Conservation (phyloP, 2,797 vertebrate species). For the Argya squamiceps region DNA sequence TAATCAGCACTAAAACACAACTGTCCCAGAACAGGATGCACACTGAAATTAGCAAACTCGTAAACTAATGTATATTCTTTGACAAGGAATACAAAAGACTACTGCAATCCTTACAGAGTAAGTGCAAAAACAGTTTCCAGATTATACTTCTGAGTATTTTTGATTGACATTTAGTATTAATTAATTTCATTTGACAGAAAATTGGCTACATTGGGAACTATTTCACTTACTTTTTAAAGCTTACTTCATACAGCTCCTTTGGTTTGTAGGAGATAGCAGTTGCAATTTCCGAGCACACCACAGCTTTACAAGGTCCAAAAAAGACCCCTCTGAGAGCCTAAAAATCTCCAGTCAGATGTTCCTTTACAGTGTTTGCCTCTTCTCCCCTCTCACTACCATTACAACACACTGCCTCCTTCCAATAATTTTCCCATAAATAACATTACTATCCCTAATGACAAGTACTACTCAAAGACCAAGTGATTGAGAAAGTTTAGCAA, state of each 20-base stretch:
- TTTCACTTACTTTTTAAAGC: background rate
- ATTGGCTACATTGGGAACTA: background rate
- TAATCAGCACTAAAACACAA: background rate
- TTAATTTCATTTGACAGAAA: background rate
- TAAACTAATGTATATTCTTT: background rate
- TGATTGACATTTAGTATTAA: background rate
- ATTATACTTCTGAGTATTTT: background rate
- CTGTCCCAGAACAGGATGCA: background rate
- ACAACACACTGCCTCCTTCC: background rate
- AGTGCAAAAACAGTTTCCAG: background rate
- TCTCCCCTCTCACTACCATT: background rate
- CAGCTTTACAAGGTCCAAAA: background rate
- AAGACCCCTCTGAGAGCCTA: background rate
- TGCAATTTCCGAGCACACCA: background rate
- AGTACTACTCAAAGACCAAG: background rate
- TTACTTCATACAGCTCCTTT: background rate
- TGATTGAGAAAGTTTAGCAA: background rate
- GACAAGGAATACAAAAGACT: background rate
- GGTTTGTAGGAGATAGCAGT: background rate
- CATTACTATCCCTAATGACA: background rate
- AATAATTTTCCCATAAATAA: background rate
- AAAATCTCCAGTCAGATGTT: background rate
- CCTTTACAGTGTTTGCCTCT: background rate
- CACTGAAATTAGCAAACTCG: background rate
- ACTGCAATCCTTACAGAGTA: background rate